Evolutionary conservation across 2,888 invertebrate genomes (phyloP).

Genomic region (Pseudococcus jackbeardsleyi): DNA sequence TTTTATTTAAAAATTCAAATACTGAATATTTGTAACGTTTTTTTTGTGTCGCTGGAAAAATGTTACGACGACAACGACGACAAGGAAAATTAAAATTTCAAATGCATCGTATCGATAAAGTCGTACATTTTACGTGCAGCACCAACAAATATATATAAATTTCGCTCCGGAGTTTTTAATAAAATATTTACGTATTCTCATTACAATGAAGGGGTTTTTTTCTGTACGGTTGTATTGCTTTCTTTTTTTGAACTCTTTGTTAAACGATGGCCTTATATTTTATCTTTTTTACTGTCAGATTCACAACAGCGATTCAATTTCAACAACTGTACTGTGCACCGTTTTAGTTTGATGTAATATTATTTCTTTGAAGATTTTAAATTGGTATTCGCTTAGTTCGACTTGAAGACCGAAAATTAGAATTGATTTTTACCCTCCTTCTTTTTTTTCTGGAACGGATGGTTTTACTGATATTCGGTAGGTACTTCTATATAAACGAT

Average conservation of each 20-base stretch:
- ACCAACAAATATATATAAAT: slow-evolving; percentile 4
- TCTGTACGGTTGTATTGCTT: background rate
- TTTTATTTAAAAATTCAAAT: too few relatives aligned
- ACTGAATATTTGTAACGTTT: background rate
- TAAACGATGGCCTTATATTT: slow-evolving; percentile 48
- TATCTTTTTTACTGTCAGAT: slow-evolving; percentile 51
- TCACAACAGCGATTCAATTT: slow-evolving; percentile 50
- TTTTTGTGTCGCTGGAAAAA: background rate
- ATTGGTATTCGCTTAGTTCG: slow-evolving; percentile 25
- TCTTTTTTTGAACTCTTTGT: slow-evolving; percentile 33
- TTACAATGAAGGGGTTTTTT: slow-evolving; percentile 9
- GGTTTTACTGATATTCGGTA: background rate
- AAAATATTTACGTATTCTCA: slow-evolving; percentile 49
- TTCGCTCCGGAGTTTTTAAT: background rate
- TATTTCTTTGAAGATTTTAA: slow-evolving; percentile 34
- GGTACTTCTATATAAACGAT: background rate
- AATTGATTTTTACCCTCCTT: slow-evolving; percentile 19
- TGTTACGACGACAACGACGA: background rate
- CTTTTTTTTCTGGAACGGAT: background rate
- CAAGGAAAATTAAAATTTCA: slow-evolving; percentile 26
- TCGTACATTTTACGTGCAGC: background rate
- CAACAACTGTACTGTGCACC: slow-evolving; percentile 1
- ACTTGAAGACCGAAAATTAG: slow-evolving; percentile 28
- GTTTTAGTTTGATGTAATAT: slow-evolving; percentile 33
- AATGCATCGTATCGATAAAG: slow-evolving; percentile 38